A percentile compares a stretch with the other conserved stretches of the same genome.
phyloP scores from a whole-genome alignment of 1,140 invertebrate species.

The Oncopeltus fasciatus region DNA sequence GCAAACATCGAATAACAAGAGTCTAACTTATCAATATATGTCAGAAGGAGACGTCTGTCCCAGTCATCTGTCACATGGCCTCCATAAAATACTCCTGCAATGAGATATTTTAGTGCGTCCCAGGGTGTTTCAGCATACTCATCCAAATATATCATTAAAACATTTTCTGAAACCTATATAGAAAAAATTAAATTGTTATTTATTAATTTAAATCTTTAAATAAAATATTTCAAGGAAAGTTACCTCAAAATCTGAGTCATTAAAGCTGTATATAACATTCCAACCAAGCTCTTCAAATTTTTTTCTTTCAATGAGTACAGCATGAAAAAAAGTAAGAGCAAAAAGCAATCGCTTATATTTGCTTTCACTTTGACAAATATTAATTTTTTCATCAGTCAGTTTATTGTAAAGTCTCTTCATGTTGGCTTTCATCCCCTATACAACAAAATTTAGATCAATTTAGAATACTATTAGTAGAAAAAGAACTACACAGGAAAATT shows the following conservation, averaged over 20 bases:
- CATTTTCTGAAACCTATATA: conserved; percentile 62
- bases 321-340: conserved; percentile 78
- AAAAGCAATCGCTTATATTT: conserved; percentile 82
- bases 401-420: conserved; percentile 73
- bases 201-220: neutral
- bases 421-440: conserved; percentile 75
- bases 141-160: conserved; percentile 65
- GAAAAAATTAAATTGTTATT: too few species aligned
- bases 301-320: conserved; percentile 70
- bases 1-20: neutral
- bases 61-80: conserved; percentile 90
- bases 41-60: conserved; percentile 66
- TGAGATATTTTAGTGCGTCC: conserved; percentile 79
- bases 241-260: conserved; percentile 79
- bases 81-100: conserved; percentile 86
- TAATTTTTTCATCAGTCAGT: conserved; percentile 65
- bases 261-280: conserved; percentile 79
- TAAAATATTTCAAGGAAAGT: neutral
- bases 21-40: conserved; percentile 53
- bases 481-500: too few species aligned
- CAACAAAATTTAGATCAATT: too few species aligned
- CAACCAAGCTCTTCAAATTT: conserved; percentile 83
- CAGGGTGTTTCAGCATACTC: conserved; percentile 74
- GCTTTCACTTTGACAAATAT: conserved; percentile 51
- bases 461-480: too few species aligned